Evolutionary conservation across 2,797 vertebrate genomes (phyloP).

Genomic region (Malurus splendens): DNA sequence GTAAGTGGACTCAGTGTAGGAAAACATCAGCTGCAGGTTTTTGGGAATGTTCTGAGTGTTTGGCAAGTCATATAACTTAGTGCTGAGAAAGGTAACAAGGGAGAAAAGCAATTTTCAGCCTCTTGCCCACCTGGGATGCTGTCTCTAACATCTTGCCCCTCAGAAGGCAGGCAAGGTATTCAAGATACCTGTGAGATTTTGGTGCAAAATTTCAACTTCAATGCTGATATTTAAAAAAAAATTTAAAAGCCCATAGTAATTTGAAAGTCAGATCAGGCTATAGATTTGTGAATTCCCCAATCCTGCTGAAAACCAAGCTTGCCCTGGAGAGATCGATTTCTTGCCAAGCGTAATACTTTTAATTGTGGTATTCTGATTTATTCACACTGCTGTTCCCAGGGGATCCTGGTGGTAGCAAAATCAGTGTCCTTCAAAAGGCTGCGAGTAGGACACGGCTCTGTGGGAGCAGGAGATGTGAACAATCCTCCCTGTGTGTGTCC

Average conservation of each 20-base stretch:
- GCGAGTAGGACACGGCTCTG: neutral
- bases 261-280: neutral
- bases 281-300: neutral
- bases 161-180: neutral
- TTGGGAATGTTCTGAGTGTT: neutral
- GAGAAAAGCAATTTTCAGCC: neutral
- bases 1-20: neutral
- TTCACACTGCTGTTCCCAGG: neutral
- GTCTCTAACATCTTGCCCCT: neutral
- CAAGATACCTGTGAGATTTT: neutral
- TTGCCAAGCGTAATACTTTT: conserved; percentile 15
- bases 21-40: neutral
- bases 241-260: neutral
- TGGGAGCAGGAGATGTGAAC: neutral
- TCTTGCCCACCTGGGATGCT: neutral
- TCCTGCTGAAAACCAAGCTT: neutral
- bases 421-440: neutral
- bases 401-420: conserved; percentile 1
- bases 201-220: neutral
- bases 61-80: neutral
- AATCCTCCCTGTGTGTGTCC: neutral
- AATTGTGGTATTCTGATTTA: conserved; percentile 13
- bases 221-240: neutral
- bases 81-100: neutral
- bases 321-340: neutral